Base-by-base conservation (phyloP, 1,140 invertebrate genomes). In the Manduca sexta region DNA sequence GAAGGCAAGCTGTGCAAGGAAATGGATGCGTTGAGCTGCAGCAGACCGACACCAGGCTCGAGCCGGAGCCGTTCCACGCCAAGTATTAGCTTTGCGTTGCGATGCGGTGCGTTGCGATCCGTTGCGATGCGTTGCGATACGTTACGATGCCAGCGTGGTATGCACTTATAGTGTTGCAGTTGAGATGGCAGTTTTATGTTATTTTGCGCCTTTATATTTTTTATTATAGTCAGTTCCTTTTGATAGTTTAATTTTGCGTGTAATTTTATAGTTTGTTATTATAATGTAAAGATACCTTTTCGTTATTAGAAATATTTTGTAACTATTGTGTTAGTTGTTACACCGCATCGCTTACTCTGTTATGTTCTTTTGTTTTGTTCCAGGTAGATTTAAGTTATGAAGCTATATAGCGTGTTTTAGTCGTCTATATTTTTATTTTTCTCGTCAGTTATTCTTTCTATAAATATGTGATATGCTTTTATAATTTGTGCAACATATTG, bases 1-100 rank as follows among this genome's bases (percentile, higher is more conserved):
- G 77, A 83, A 52, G 81, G 81, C 33, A 79, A 76, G 43, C 67
- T 84, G 18, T 84, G 81, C 61, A 84, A 84, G 57, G 41, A 76
- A 52, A 52, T 81, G 56, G 74, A 78, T 47, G 73, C 76, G n/a
- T 35, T 80, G 6, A 81, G 58, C 54, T 81, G 44, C 72, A 79
- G 43, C 75, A 77, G 51, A 54, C 58, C 1, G 60, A 63, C 53
- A 69, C 72, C 26, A 37, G 51, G 14, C 60, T 79, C 11, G 45
- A 57, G 1, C 30, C 49, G 11, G 66, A 69, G 21, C 53, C 60
- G 16, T 69, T 66, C 34, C 49, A 21, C 2, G 38, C 12, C 47
- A 56, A 56, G 49, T 62, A 62, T 45, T 45, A 45, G 31, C 5
- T 1, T 8, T 18, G 14, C n/a, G 15, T 18, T 17, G 38, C 38